Conservation (phyloP, 2,888 invertebrate genomes). For the Sinohyriopsis cumingii region DNA sequence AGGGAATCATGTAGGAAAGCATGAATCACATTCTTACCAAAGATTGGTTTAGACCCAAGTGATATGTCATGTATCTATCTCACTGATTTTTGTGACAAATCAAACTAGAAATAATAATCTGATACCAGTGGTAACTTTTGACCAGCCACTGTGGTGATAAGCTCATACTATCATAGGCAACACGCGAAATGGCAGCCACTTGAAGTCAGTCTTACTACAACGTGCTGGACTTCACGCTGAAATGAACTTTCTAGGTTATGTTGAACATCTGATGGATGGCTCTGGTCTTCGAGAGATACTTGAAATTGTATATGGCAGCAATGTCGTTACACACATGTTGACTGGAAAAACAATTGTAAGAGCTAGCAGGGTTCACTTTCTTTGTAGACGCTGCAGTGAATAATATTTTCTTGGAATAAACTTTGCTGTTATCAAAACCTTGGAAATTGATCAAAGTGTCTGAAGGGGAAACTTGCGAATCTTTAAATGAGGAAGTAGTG, state of each 20-base stretch:
- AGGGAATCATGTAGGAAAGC: slow-evolving; percentile 18
- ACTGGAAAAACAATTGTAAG: slow-evolving; percentile 33
- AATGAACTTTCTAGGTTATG: slow-evolving; percentile 41
- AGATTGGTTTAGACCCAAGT: slow-evolving; percentile 24
- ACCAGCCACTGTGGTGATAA: slow-evolving; percentile 39
- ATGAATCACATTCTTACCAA: slow-evolving; percentile 24
- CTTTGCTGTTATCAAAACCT: too few species aligned
- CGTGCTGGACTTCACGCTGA: slow-evolving; percentile 26
- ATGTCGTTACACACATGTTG: slow-evolving; percentile 35
- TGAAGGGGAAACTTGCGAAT: too few species aligned
- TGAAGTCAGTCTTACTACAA: slow-evolving; percentile 9
- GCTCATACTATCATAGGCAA: slow-evolving; percentile 18
- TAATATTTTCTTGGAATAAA: too few species aligned
- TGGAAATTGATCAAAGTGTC: too few species aligned
- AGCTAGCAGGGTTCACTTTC: slow-evolving; percentile 32
- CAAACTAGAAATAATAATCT: slow-evolving; percentile 7
- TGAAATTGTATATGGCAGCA: slow-evolving; percentile 24
- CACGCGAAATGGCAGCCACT: slow-evolving; percentile 3
- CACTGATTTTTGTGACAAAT: slow-evolving; percentile 18
- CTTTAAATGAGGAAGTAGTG: too few species aligned
- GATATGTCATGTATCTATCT: slow-evolving; percentile 33
- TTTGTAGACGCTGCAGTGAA: too few species aligned
- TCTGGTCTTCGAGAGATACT: background rate
- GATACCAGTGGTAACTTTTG: slow-evolving; percentile 39
- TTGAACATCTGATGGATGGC: slow-evolving; percentile 39